Evolutionary conservation across 2,113 vertebrate species (phyloP).

Genomic region (Corvus hawaiiensis): DNA sequence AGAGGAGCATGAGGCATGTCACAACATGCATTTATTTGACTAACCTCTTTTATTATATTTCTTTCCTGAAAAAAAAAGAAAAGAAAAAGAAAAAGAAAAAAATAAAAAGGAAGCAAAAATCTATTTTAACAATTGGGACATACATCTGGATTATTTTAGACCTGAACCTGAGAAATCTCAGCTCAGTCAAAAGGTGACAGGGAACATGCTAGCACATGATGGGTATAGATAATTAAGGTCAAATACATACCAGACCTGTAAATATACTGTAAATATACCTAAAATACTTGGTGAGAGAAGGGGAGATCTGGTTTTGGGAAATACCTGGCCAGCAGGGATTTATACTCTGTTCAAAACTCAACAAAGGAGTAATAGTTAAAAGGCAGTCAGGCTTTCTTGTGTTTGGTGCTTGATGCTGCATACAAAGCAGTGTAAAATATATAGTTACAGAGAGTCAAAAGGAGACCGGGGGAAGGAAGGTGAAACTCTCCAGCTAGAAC

Average conservation of each 20-base stretch:
- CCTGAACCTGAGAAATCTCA: neutral
- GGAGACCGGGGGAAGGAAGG: neutral
- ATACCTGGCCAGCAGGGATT: neutral
- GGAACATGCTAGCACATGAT: neutral
- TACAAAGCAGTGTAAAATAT: neutral
- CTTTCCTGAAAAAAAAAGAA: too few relatives aligned
- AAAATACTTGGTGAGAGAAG: neutral
- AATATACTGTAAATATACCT: neutral
- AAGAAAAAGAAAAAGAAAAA: neutral
- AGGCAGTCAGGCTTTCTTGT: neutral
- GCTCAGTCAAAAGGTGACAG: neutral
- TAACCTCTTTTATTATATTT: neutral
- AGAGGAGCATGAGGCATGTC: accelerated
- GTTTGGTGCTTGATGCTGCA: neutral
- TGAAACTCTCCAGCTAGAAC: neutral
- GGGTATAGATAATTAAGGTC: accelerated
- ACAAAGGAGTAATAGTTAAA: neutral
- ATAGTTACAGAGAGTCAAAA: neutral
- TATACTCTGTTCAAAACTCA: neutral
- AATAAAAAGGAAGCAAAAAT: too few relatives aligned
- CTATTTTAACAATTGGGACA: neutral
- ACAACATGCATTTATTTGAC: neutral
- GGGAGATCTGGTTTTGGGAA: neutral
- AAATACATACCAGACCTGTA: neutral
- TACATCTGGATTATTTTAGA: neutral